Conservation (phyloP, 2,888 invertebrate species). For the Limnephilus auricula region DNA sequence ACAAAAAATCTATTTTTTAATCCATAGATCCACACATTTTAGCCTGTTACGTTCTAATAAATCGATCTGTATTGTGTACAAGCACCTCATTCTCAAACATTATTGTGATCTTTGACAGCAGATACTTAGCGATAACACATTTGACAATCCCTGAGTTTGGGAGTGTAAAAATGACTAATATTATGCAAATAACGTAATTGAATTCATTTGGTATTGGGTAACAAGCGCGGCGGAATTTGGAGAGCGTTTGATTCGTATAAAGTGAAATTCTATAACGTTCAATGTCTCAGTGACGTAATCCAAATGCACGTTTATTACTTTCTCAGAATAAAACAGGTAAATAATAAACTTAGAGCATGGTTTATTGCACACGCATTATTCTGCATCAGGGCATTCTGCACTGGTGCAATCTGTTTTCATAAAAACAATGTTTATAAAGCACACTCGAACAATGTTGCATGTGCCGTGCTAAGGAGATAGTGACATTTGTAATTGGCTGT, state of each 20-base stretch:
- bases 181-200: constrained; percentile 50
- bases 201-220: constrained; percentile 43
- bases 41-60: too few relatives aligned
- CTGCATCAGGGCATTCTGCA: not conserved
- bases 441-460: not conserved
- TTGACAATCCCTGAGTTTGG: not conserved
- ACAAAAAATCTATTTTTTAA: too few relatives aligned
- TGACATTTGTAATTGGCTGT: not conserved
- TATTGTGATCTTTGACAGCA: not conserved
- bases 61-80: not conserved
- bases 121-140: not conserved
- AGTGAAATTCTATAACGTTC: constrained; percentile 51
- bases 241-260: constrained; percentile 45
- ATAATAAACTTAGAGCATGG: not conserved
- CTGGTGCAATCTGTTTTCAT: not conserved
- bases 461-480: not conserved
- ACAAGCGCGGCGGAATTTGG: constrained; percentile 30
- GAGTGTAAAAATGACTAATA: constrained; percentile 11
- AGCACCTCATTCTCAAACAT: not conserved
- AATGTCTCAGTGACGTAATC: constrained; percentile 40
- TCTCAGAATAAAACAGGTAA: constrained; percentile 7
- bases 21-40: too few relatives aligned
- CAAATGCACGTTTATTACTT: constrained; percentile 45
- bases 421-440: not conserved
- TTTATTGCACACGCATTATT: constrained; percentile 11